These are phyloP conservation scores for Diglossa cyanea DNA, from an alignment of 2,797 vertebrate genomes.

Conservation along the genomic window DNA sequence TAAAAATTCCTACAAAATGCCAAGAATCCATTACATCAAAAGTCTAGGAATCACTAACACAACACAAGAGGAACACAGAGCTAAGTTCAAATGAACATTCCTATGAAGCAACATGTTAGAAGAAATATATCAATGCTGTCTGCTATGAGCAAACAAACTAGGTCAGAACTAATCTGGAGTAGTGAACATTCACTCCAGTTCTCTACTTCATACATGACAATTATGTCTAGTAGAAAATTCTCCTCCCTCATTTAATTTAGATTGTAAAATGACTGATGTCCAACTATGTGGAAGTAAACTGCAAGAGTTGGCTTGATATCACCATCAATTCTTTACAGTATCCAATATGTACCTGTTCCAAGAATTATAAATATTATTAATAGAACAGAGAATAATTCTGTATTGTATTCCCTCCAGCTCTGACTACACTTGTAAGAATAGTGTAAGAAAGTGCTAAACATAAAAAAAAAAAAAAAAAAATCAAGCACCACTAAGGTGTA, in stretches of 20 bases:
- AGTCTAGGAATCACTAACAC: neutral
- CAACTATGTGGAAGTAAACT: neutral
- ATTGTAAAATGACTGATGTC: neutral
- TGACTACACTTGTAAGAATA: neutral
- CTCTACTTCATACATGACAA: neutral
- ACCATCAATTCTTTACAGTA: neutral
- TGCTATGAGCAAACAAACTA: neutral
- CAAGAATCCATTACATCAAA: neutral
- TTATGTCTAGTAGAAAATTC: neutral
- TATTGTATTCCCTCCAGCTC: neutral
- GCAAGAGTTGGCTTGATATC: neutral
- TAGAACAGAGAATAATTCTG: neutral
- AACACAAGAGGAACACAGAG: neutral
- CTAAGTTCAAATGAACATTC: neutral
- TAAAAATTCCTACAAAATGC: neutral
- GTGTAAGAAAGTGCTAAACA: neutral
- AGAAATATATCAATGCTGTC: neutral
- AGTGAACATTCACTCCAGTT: neutral
- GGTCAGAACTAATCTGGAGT: neutral
- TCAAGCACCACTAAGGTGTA: neutral
- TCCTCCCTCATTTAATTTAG: neutral
- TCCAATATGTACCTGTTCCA: neutral
- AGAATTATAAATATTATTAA: neutral
- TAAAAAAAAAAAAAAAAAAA: neutral
- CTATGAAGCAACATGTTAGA: neutral